phyloP scores from a whole-genome alignment of 2,797 vertebrate species.

The Danio jaintianensis region DNA sequence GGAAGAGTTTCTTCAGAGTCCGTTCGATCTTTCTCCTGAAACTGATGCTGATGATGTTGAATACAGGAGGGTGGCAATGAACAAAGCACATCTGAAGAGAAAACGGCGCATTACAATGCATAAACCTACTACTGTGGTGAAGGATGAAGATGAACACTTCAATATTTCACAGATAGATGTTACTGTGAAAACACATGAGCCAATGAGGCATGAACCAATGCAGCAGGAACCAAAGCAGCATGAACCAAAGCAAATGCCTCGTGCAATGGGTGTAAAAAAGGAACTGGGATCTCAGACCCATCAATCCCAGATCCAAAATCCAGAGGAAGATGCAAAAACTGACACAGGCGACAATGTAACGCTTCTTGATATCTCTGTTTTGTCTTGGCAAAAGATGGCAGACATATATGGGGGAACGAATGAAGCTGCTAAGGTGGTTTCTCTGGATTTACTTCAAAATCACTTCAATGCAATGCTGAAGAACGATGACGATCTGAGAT shows the following conservation, averaged over 20 bases:
- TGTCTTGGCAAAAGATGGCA: conserved; percentile 77
- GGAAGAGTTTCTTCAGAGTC: conserved; percentile 76
- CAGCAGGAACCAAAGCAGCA: no score
- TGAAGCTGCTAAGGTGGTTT: conserved; percentile 64
- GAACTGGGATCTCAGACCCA: conserved; percentile 28
- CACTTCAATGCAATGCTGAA: conserved; percentile 74
- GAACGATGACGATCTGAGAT: conserved; percentile 70
- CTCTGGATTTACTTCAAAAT: conserved; percentile 76
- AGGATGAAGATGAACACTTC: conserved; percentile 45
- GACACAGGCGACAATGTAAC: conserved; percentile 64
- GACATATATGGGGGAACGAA: conserved; percentile 69
- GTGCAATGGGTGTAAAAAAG: conserved; percentile 33
- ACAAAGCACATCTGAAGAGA: conserved; percentile 66
- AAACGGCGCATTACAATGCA: conserved; percentile 41
- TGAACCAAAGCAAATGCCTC: not conserved
- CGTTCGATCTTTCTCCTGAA: conserved; percentile 72
- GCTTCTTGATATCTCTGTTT: conserved; percentile 77
- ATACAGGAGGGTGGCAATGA: conserved; percentile 40
- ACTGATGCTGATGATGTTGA: conserved; percentile 42
- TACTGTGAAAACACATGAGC: not conserved
- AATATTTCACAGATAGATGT: conserved; percentile 27
- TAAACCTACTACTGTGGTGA: conserved; percentile 35
- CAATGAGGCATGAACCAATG: no score
- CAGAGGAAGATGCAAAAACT: not conserved
- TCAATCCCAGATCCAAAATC: not conserved